These are phyloP conservation scores for Oncorhynchus nerka DNA, from an alignment of 2,113 vertebrate species.

Conservation along the genomic window DNA sequence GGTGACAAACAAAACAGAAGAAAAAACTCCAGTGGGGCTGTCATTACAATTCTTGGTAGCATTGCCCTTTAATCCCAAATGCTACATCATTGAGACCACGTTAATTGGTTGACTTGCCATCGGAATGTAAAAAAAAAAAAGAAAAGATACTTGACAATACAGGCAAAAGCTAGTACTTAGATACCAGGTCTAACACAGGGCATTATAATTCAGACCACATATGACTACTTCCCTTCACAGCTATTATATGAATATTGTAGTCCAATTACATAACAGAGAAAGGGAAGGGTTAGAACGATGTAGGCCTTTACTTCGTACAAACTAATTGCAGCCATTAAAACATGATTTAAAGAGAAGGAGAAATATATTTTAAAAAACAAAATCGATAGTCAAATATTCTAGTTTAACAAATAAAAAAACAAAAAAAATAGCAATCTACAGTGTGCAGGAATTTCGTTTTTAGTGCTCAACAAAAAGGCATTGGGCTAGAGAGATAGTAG, in stretches of 20 bases:
- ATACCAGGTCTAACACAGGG: constrained; percentile 56
- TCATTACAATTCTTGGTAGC: constrained; percentile 50
- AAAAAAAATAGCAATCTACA: constrained; percentile 6
- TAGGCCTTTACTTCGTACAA: background rate
- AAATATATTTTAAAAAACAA: constrained; percentile 6
- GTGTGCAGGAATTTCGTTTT: constrained; percentile 20
- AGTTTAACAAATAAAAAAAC: constrained; percentile 7
- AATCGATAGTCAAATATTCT: constrained; percentile 26
- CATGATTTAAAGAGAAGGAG: constrained; percentile 35
- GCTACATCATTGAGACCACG: constrained; percentile 44
- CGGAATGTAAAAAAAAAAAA: constrained; percentile 49
- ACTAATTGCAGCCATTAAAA: constrained; percentile 38
- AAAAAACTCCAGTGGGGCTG: constrained; percentile 49
- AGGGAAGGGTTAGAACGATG: background rate
- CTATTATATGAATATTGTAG: constrained; percentile 33
- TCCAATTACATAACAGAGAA: constrained; percentile 35
- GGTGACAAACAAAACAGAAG: constrained; percentile 34
- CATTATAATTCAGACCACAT: constrained; percentile 34
- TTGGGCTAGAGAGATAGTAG: constrained; percentile 33
- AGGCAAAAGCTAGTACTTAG: constrained; percentile 59
- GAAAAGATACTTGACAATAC: constrained; percentile 30
- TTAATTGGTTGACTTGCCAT: constrained; percentile 52
- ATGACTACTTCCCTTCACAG: constrained; percentile 32
- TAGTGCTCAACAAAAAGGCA: constrained; percentile 36
- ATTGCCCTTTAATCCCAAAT: constrained; percentile 61